Evolutionary conservation across 2,888 invertebrate species (phyloP).

Genomic region (Aspidapion aeneum): DNA sequence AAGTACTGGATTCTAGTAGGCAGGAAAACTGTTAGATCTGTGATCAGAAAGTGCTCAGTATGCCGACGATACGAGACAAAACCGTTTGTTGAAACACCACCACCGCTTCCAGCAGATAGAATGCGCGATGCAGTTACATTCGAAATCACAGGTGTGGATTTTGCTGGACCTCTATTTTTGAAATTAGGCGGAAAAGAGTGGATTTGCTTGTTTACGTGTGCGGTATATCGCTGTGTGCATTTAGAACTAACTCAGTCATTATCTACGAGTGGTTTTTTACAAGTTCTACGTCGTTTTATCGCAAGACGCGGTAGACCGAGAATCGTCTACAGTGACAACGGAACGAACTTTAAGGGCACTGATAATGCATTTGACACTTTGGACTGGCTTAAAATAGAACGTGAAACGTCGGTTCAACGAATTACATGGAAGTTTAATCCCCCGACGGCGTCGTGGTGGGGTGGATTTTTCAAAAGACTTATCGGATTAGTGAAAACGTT

Average conservation of each 20-base stretch:
- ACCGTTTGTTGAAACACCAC: slow-evolving; percentile 21
- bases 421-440: slow-evolving; percentile 41
- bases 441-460: slow-evolving; percentile 45
- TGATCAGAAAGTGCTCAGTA: slow-evolving; percentile 22
- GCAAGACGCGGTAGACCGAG: slow-evolving; percentile 35
- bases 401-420: slow-evolving; percentile 20
- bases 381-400: slow-evolving; percentile 30
- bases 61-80: slow-evolving; percentile 29
- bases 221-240: slow-evolving; percentile 41
- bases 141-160: slow-evolving; percentile 39
- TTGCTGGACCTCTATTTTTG: slow-evolving; percentile 41
- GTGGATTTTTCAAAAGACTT: slow-evolving; percentile 46
- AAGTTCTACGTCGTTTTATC: slow-evolving; percentile 38
- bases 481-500: slow-evolving; percentile 41
- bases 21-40: slow-evolving; percentile 9
- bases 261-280: slow-evolving; percentile 35
- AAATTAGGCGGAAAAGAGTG: slow-evolving; percentile 34
- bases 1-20: not conserved
- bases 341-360: slow-evolving; percentile 41
- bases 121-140: slow-evolving; percentile 33
- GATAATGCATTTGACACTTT: slow-evolving; percentile 30
- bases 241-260: slow-evolving; percentile 38
- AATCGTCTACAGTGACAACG: slow-evolving; percentile 42
- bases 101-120: slow-evolving; percentile 35
- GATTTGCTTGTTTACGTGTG: slow-evolving; percentile 43